These are phyloP conservation scores for Momotus momota DNA, from an alignment of 2,797 vertebrate species.

Conservation along the genomic window DNA sequence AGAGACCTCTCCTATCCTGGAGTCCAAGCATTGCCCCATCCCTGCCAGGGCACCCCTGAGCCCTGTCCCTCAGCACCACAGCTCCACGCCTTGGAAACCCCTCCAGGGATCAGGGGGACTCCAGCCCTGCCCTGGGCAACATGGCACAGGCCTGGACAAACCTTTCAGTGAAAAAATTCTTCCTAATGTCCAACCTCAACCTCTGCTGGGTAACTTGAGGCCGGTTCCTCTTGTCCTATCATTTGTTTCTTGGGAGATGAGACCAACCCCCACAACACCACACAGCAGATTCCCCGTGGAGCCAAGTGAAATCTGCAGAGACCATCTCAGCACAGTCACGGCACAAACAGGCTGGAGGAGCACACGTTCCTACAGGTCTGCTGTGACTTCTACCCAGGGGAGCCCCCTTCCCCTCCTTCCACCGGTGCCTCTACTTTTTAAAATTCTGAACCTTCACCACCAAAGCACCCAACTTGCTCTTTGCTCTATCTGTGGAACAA, in stretches of 20 bases:
- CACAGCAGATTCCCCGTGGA: neutral
- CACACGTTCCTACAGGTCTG: rapidly evolving
- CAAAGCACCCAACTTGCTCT: neutral
- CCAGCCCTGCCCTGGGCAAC: neutral
- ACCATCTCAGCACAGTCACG: no score
- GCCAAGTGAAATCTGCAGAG: neutral
- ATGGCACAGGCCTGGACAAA: neutral
- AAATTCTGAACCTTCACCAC: neutral
- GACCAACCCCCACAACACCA: neutral
- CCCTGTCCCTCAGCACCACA: neutral
- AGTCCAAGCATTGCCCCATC: neutral
- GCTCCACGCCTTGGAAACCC: neutral
- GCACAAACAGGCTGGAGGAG: neutral
- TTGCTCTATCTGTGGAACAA: neutral
- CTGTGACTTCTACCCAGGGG: neutral
- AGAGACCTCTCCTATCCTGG: neutral
- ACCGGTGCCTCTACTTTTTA: neutral
- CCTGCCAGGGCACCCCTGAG: neutral
- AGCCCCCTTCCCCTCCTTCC: neutral
- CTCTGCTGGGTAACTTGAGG: neutral
- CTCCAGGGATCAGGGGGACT: neutral
- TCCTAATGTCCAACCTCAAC: neutral
- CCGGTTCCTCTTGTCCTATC: neutral
- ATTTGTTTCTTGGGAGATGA: neutral
- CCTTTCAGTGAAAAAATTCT: neutral